Evolutionary conservation across 2,113 vertebrate genomes (phyloP), one percentile per base, ranked within the genome.

Genomic region (Merops nubicus): DNA sequence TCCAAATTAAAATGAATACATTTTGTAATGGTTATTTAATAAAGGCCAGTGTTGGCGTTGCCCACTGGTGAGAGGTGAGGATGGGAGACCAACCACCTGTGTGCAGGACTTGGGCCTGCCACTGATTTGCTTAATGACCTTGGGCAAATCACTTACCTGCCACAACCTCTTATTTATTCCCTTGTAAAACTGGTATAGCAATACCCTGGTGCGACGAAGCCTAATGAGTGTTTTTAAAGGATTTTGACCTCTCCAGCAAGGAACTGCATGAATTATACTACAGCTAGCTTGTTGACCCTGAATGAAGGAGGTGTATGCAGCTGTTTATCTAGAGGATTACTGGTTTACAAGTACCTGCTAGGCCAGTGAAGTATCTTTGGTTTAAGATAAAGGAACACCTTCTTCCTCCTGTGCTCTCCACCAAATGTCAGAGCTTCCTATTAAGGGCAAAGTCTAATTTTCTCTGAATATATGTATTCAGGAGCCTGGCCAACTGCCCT

Each of bases 1-100:
- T 94, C 73, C 83, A 91, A 94, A 94, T 96, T 70, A 86, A 93
- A 93, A 95, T 93, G 12, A 96, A 95, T 93, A 92, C n/a, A 93
- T 91, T 94, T 95, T 81, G 47, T 85, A 89, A 94, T 85, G 76
- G 53, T 75, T 92, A 87, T 92, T 96, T 92, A 95, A 95, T 95
- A 92, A 81, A 96, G 73, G 48, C 79, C 76, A 40, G 18, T 15
- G 54, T 62, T 73, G 79, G 56, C 86, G 73, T 57, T 89, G 38
- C 56, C 56, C 90, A 11, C 54, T 67, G 82, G n/a, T 77, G 62
- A 91, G 83, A 84, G 79, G 83, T 93, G 88, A 92, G 95, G 85
- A 19, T 64, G 82, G 68, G 64, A 87, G 38, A 74, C 23, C 53
- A 53, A 51, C 47, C 11, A 28, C 33, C 26, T 21, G 12, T 4